A percentile compares a stretch with the other conserved stretches of the same genome.
Conservation (phyloP, 2,113 vertebrate species). For the Ageneiosus marmoratus region DNA sequence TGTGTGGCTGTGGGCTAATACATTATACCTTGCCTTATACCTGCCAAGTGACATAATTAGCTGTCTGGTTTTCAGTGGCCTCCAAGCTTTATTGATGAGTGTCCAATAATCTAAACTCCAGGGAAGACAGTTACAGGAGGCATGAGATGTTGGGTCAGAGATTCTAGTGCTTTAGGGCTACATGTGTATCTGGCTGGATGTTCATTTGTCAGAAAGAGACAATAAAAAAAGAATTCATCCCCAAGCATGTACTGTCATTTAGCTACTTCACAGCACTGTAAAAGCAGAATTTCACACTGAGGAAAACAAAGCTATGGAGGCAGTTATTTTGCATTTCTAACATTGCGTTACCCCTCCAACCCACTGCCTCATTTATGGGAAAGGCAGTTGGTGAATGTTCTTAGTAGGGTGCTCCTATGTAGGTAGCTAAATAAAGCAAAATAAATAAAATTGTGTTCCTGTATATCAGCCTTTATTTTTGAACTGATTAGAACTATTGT, state of each 20-base stretch:
- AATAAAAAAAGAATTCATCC: not conserved
- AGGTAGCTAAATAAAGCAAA: not conserved
- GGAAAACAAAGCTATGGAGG: constrained; percentile 11
- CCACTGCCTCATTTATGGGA: too few relatives aligned
- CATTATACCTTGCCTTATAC: not conserved
- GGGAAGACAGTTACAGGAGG: not conserved
- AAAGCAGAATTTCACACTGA: constrained; percentile 10
- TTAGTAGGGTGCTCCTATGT: not conserved
- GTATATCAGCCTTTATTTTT: not conserved
- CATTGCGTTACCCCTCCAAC: not conserved
- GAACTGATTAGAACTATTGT: not conserved
- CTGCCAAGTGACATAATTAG: constrained; percentile 11
- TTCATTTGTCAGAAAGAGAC: not conserved
- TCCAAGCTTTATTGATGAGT: not conserved
- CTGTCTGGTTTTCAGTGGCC: not conserved
- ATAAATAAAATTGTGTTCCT: too few relatives aligned
- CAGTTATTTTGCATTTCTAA: not conserved
- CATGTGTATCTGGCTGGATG: too few relatives aligned
- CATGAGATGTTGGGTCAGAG: not conserved
- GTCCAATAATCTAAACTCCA: not conserved
- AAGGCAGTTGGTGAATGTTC: not conserved
- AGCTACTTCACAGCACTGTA: not conserved
- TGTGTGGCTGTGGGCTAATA: not conserved
- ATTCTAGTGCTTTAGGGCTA: not conserved
- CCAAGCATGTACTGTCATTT: not conserved